Percentiles rank a stretch among this genome's conserved stretches.
phyloP scores from a whole-genome alignment of 2,113 vertebrate species.

The Egretta garzetta region DNA sequence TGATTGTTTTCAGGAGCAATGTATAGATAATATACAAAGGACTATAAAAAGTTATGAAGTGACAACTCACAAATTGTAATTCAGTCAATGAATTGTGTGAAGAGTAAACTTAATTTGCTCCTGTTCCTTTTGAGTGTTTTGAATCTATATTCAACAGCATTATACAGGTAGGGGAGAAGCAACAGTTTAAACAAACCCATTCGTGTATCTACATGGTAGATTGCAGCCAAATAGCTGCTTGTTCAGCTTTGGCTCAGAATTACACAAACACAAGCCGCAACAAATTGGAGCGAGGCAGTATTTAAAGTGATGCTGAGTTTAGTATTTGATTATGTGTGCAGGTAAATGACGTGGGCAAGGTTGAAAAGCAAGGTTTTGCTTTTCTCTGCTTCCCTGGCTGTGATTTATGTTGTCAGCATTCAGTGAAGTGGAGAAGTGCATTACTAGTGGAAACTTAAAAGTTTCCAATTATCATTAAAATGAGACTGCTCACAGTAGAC shows the following conservation, averaged over 20 bases:
- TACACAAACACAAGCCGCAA: not conserved
- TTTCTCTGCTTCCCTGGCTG: not conserved
- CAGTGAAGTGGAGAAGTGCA: not conserved
- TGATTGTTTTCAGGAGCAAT: not conserved
- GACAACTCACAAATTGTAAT: not conserved
- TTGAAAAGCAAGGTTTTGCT: not conserved
- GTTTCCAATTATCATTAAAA: not conserved
- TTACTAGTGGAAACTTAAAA: not conserved
- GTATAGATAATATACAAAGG: not conserved
- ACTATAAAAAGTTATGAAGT: not conserved
- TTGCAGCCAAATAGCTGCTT: not conserved
- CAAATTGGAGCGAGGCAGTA: not conserved
- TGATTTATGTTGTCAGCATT: fast-evolving
- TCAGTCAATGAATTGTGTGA: not conserved
- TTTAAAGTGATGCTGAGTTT: not conserved
- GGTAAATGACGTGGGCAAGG: not conserved
- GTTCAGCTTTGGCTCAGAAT: not conserved
- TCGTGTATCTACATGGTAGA: not conserved
- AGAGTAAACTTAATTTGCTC: not conserved
- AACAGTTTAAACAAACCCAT: not conserved
- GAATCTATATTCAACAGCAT: not conserved
- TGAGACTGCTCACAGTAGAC: not conserved
- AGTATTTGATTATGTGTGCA: not conserved
- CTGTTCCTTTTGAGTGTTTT: not conserved
- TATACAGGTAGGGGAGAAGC: not conserved